phyloP scores from a whole-genome alignment of 2,797 vertebrate genomes.

The Myioborus miniatus region DNA sequence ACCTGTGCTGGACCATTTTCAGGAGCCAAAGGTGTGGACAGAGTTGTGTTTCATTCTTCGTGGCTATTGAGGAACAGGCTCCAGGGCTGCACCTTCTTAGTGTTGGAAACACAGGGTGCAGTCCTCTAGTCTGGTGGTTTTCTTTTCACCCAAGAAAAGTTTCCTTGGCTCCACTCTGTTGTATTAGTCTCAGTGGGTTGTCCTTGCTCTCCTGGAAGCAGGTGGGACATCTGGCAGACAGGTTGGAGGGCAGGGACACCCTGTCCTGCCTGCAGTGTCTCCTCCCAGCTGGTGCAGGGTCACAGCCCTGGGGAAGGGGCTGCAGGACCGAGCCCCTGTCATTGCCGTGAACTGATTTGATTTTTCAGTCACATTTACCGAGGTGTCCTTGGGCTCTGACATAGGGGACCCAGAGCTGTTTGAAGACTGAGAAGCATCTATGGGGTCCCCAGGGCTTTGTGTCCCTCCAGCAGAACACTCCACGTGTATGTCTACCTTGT shows the following conservation, averaged over 20 bases:
- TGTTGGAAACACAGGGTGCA: not conserved
- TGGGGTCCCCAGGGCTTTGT: constrained; percentile 68
- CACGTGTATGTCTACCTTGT: constrained; percentile 89
- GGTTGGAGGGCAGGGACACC: not conserved
- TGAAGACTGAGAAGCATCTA: not conserved
- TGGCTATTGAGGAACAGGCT: not conserved
- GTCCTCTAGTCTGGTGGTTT: not conserved
- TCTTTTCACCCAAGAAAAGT: not conserved
- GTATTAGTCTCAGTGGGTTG: not conserved
- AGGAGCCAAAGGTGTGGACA: constrained; percentile 7
- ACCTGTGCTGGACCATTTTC: not conserved
- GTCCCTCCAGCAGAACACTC: constrained; percentile 75
- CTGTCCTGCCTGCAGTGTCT: not conserved
- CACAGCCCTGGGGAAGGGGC: not conserved
- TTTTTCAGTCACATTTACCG: not conserved
- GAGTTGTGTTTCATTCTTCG: not conserved
- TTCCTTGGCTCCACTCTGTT: not conserved
- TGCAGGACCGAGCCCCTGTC: not conserved
- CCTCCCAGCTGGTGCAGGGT: not conserved
- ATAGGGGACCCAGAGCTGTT: not conserved
- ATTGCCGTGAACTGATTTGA: not conserved
- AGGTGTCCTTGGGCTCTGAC: constrained; percentile 15
- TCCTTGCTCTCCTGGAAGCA: not conserved
- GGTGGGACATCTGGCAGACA: not conserved
- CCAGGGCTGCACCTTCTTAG: not conserved